Conservation (phyloP, 2,113 vertebrate species). For the Corythornis madagascariensis region DNA sequence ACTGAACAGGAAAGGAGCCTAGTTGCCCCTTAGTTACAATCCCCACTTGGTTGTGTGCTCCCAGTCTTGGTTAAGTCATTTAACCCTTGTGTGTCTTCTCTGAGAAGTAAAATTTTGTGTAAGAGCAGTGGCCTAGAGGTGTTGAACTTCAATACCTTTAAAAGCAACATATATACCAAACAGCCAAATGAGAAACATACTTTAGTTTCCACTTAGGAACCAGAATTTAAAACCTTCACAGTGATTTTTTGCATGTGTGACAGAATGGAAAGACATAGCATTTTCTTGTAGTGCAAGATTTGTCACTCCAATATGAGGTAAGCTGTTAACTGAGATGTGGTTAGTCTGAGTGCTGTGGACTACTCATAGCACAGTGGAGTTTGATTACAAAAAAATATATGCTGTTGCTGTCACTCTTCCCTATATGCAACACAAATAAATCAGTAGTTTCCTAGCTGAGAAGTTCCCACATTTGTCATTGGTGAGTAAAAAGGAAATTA, state of each 20-base stretch:
- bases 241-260: background rate
- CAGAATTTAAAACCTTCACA: background rate
- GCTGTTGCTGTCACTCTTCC: background rate
- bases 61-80: background rate
- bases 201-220: background rate
- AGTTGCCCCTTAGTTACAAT: slow-evolving; percentile 19
- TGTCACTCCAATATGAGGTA: background rate
- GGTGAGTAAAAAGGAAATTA: background rate
- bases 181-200: background rate
- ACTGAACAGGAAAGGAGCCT: slow-evolving; percentile 46
- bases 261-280: background rate
- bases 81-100: slow-evolving; percentile 4
- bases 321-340: background rate
- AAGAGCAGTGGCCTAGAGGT: background rate
- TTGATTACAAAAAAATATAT: background rate
- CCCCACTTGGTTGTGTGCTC: background rate
- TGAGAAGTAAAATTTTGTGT: background rate
- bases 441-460: background rate
- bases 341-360: background rate
- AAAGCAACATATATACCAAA: background rate
- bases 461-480: background rate
- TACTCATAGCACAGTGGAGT: background rate
- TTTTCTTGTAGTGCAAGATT: background rate
- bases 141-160: background rate
- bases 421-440: background rate